Evolutionary conservation across 2,797 vertebrate species (phyloP).

Genomic region (Lepilemur ruficaudatus): DNA sequence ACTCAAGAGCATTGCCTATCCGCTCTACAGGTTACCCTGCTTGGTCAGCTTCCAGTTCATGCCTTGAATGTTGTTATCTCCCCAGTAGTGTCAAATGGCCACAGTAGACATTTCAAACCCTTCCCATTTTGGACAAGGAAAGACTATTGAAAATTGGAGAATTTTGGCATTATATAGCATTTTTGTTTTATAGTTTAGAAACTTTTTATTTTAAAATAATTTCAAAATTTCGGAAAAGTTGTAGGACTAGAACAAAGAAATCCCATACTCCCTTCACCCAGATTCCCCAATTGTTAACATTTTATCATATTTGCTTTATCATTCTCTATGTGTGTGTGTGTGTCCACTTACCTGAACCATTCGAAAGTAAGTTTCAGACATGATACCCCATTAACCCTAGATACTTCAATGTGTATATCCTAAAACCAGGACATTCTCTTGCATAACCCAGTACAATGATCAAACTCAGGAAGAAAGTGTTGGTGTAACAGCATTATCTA

Average conservation of each 20-base stretch:
- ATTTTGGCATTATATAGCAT: not conserved
- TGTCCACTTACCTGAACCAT: not conserved
- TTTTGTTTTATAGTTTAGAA: not conserved
- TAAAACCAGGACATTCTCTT: not conserved
- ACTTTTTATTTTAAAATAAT: not conserved
- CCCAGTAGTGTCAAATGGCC: not conserved
- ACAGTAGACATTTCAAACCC: not conserved
- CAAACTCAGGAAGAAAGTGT: not conserved
- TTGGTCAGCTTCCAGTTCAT: not conserved
- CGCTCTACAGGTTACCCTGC: not conserved
- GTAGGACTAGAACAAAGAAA: not conserved
- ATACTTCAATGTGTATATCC: not conserved
- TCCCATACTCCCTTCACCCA: not conserved
- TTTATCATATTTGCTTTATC: not conserved
- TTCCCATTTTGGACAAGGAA: not conserved
- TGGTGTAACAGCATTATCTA: rapidly evolving
- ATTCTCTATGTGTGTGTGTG: not conserved
- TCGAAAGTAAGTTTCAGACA: not conserved
- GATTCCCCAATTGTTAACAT: not conserved
- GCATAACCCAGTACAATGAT: not conserved
- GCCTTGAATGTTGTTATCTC: not conserved
- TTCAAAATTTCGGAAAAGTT: not conserved
- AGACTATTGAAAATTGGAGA: not conserved
- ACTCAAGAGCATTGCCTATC: not conserved
- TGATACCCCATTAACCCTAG: not conserved